Base-by-base conservation (phyloP, 1,140 invertebrate genomes). In the Drosophila repletoides region DNA sequence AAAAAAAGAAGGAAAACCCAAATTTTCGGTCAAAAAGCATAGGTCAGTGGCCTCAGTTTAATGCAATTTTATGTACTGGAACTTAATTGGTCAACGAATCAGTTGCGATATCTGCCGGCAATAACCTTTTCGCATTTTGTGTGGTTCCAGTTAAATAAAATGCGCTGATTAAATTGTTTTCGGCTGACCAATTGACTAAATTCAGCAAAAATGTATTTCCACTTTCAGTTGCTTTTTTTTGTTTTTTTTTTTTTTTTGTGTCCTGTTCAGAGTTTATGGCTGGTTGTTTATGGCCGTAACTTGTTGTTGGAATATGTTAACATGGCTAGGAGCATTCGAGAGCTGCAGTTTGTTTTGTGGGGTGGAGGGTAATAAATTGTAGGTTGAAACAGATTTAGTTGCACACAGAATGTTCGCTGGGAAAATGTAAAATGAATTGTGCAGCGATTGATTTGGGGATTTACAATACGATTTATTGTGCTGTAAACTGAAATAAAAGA, bases 61-160 rank as follows among this genome's bases (percentile, higher is more conserved):
- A 79, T 83, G 69, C 77, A 79, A 68, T 66, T 84, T 84, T 79
- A 84, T 84, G 74, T 70, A 75, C 80, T 80, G 80, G 43, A 86
- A 86, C 67, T 75, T 84, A 86, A 84, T 86, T 86, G 80, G 67
- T 51, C 52, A 51, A 55, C 49, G 53, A 19, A 36, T 51, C 65
- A 31, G 34, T 36, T 22, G 15, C 6, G 49, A 34, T 36, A 10
- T 28, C 33, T 22, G 3, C 15, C 26, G 4, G n/a, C 9, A 3
- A 51, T 38, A 40, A 51, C 24, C 58, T 9, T 58, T 24, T 24
- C n/a, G 22, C 41, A 28, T 3, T 9, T 9, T 45, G 48, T 9
- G 17, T 45, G 48, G 36, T 36, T 36, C 33, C 48, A 40, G 46
- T 21, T 24, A 72, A 63, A 80, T 74, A 66, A 80, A 80, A 66